phyloP scores from a whole-genome alignment of 2,888 invertebrate genomes.

The Mantis religiosa region DNA sequence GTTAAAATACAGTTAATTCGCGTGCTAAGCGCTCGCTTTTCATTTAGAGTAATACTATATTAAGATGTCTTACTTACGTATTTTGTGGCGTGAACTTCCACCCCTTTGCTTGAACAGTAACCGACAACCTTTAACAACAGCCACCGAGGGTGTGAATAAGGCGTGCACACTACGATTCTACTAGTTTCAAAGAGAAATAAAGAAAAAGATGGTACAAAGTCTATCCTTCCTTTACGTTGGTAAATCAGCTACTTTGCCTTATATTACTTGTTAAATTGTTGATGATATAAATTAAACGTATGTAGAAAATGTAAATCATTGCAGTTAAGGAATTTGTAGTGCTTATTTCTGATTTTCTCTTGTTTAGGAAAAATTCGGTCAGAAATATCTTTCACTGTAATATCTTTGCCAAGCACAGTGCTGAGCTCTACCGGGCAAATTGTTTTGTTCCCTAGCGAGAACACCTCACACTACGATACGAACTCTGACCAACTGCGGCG shows the following conservation, averaged over 20 bases:
- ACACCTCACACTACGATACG: neutral
- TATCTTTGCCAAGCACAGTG: neutral
- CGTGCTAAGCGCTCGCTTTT: neutral
- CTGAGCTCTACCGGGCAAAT: neutral
- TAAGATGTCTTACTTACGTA: neutral
- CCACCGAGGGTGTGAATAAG: neutral
- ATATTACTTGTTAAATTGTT: neutral
- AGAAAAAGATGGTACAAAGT: neutral
- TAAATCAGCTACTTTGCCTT: neutral
- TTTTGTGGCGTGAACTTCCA: neutral
- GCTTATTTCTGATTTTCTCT: neutral
- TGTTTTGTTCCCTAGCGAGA: neutral
- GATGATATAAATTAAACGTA: neutral
- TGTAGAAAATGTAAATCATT: neutral
- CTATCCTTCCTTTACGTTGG: neutral
- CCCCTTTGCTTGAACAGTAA: neutral
- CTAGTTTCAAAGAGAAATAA: neutral
- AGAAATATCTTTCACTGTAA: neutral
- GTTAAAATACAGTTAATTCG: neutral
- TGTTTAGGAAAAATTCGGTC: neutral
- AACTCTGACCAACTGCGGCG: neutral
- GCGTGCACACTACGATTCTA: neutral
- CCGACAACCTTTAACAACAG: neutral
- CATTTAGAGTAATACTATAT: neutral
- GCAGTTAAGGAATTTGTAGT: neutral